These are phyloP conservation scores for Sitta europaea DNA, from an alignment of 2,113 vertebrate species.

Conservation along the genomic window DNA sequence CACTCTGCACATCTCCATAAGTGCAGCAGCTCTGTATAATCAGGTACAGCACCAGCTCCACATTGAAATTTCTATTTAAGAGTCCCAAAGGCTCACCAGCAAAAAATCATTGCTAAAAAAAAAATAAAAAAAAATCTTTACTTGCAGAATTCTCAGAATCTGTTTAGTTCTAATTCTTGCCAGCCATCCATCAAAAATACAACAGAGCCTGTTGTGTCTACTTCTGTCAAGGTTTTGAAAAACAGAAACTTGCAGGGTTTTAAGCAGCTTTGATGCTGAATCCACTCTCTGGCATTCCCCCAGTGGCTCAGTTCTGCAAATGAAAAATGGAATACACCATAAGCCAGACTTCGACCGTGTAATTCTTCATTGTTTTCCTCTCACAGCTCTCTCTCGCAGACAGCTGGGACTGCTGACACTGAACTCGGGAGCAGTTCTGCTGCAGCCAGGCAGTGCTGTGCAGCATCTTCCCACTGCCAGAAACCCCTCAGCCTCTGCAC, in stretches of 20 bases:
- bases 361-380: background rate
- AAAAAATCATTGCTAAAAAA: background rate
- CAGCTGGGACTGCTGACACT: background rate
- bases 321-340: background rate
- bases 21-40: background rate
- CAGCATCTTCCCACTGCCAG: background rate
- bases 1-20: rapidly evolving
- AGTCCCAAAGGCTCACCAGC: background rate
- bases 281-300: background rate
- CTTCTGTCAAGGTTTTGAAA: background rate
- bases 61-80: background rate
- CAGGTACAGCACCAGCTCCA: background rate
- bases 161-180: background rate
- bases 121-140: background rate
- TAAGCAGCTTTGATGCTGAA: conserved; percentile 16
- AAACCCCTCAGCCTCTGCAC: rapidly evolving
- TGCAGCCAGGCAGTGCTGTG: background rate
- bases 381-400: rapidly evolving
- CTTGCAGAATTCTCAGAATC: background rate
- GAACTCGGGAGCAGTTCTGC: background rate
- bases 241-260: background rate
- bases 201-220: background rate
- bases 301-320: background rate
- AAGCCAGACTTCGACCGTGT: background rate
- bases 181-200: background rate